Evolutionary conservation across 2,113 vertebrate species (phyloP), one percentile per base, ranked within the genome.

Genomic region (Gobio gobio): DNA sequence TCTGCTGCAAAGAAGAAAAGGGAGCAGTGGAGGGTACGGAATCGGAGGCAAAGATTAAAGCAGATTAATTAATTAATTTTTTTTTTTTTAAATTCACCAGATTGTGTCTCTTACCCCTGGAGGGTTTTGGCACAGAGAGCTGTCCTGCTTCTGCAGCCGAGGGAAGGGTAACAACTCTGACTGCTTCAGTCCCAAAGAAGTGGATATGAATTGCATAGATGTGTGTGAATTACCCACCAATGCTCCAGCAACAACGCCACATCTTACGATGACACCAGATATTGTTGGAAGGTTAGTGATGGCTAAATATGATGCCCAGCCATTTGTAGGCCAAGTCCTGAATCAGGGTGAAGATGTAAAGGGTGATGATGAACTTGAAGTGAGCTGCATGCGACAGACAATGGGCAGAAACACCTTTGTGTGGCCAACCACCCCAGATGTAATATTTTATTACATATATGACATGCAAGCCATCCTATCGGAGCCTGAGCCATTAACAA

Each of bases 101-200:
- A 24, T 63, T 63, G 59, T 24, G 20, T 9, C n/a, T 24, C 59
- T 24, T 24, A 24, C n/a, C 59, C 59, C 59, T 63, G 59, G 59
- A 63, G 5, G 9, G 59, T 24, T 63, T 24, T 9, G 22, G 22
- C 59, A 63, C 59, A 63, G 59, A 63, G 59, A 63, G 59, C 20
- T 63, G 59, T 63, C 59, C 59, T 63, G 59, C 59, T 63, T 63
- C n/a, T 63, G 59, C 59, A 63, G 59, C 9, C 59, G 59, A 26
- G 59, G 59, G 9, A 51, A 49, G 47, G 59, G 59, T n/a, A 10
- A 63, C 22, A 10, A 9, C 59, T 63, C n/a, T 13, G 22, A 63
- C 22, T 63, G 59, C 20, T 24, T 24, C 10, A 18, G 3, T 24
- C 68, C 14, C 10, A 82, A 85, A 10, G 22, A 24, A 24, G n/a